Conservation (phyloP, 2,888 invertebrate genomes). For the Rhaphigaster nebulosa region DNA sequence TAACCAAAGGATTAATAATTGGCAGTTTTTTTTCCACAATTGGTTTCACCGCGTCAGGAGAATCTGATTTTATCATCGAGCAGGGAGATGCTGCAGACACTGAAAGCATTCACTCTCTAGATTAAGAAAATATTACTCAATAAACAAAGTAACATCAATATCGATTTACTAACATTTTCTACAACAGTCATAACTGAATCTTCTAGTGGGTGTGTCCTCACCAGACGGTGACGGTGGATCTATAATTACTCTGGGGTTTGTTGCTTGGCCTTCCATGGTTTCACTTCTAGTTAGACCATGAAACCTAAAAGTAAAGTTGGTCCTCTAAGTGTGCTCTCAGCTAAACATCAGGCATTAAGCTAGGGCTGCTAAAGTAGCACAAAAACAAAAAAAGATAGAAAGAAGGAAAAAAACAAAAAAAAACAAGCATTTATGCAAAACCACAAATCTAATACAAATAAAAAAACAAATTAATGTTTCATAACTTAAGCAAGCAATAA, state of each 20-base stretch:
- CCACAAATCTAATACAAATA: conserved; percentile 25
- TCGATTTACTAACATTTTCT: conserved; percentile 68
- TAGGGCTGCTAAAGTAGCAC: conserved; percentile 39
- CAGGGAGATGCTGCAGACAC: conserved; percentile 70
- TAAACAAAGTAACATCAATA: conserved; percentile 48
- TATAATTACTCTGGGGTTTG: conserved; percentile 73
- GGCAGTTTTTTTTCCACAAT: conserved; percentile 77
- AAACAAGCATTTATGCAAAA: conserved; percentile 55
- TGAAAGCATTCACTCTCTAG: conserved; percentile 64
- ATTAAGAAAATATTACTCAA: conserved; percentile 50
- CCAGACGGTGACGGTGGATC: conserved; percentile 79
- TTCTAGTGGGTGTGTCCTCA: conserved; percentile 65
- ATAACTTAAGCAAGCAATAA: conserved; percentile 53
- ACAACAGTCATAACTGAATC: conserved; percentile 69
- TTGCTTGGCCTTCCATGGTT: conserved; percentile 62
- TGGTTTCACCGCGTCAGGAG: conserved; percentile 71
- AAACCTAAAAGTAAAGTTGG: conserved; percentile 62
- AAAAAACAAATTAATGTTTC: conserved; percentile 30
- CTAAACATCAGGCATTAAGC: conserved; percentile 43
- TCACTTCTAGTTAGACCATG: conserved; percentile 63
- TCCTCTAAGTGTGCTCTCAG: conserved; percentile 58
- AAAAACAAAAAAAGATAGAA: conserved; percentile 45
- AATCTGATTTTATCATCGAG: conserved; percentile 71
- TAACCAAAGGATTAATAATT: conserved; percentile 90
- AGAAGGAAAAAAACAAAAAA: conserved; percentile 24